These are phyloP conservation scores for Stegana nigrithorax DNA, from an alignment of 2,888 invertebrate species.

Conservation along the genomic window DNA sequence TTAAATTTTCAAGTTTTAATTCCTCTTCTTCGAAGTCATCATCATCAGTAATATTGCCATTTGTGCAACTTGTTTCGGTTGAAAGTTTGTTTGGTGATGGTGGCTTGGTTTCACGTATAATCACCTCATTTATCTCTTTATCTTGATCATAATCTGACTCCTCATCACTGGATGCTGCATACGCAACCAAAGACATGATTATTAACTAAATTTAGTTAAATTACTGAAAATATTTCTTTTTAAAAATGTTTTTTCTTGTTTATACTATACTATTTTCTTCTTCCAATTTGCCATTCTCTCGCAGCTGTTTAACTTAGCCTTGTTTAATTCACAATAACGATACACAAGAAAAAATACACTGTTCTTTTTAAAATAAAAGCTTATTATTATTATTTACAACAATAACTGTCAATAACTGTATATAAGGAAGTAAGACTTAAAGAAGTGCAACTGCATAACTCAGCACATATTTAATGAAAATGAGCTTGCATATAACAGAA, in stretches of 20 bases:
- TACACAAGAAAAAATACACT: too few species aligned
- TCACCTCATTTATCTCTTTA: conserved; percentile 1
- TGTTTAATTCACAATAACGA: too few species aligned
- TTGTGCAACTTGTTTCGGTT: conserved; percentile 25
- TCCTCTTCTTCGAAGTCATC: conserved; percentile 41
- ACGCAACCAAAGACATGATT: conserved; percentile 75
- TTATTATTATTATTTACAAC: too few species aligned
- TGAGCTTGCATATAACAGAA: too few species aligned
- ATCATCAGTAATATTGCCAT: conserved; percentile 58
- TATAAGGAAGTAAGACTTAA: too few species aligned
- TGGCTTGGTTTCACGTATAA: conserved; percentile 22
- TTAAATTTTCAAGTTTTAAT: conserved; percentile 35
- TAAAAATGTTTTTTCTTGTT: background rate
- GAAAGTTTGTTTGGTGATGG: background rate
- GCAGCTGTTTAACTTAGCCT: too few species aligned
- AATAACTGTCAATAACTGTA: background rate
- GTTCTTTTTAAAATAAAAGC: too few species aligned
- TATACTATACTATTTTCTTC: background rate
- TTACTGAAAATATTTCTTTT: too few species aligned
- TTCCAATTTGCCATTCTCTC: background rate
- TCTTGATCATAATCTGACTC: conserved; percentile 58
- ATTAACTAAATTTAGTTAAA: too few species aligned
- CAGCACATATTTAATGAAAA: too few species aligned
- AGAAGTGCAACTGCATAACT: too few species aligned
- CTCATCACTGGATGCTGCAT: conserved; percentile 71